These are phyloP conservation scores for Uromys caudimaculatus DNA, from an alignment of 2,797 vertebrate species.

Conservation along the genomic window DNA sequence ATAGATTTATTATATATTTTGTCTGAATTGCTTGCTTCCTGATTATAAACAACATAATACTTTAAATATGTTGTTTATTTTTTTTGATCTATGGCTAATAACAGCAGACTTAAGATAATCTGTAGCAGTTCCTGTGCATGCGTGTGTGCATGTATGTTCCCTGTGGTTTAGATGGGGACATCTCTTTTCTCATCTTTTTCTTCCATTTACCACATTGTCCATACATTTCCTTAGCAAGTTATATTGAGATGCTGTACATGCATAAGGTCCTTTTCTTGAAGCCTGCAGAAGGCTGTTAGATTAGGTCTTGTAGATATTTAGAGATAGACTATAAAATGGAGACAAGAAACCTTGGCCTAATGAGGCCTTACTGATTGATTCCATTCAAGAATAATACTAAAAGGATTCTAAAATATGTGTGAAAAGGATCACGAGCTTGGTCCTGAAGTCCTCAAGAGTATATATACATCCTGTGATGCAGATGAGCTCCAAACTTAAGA, in stretches of 20 bases:
- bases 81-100: constrained; percentile 14
- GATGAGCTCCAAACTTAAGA: neutral
- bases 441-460: neutral
- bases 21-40: neutral
- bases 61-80: neutral
- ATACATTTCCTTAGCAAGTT: neutral
- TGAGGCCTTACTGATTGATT: neutral
- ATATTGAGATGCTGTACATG: neutral
- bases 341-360: neutral
- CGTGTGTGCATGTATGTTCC: neutral
- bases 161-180: neutral
- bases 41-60: neutral
- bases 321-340: neutral
- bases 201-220: neutral
- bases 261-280: neutral
- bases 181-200: neutral
- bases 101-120: constrained; percentile 7
- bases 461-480: neutral
- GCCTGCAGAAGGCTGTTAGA: neutral
- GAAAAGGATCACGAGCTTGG: neutral
- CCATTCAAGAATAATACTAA: neutral
- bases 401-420: neutral
- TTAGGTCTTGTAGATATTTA: neutral
- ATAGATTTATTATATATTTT: constrained; percentile 5
- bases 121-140: neutral